Percentiles rank a stretch among this genome's conserved stretches.
phyloP scores from a whole-genome alignment of 2,797 vertebrate genomes.

The Sternotherus odoratus region DNA sequence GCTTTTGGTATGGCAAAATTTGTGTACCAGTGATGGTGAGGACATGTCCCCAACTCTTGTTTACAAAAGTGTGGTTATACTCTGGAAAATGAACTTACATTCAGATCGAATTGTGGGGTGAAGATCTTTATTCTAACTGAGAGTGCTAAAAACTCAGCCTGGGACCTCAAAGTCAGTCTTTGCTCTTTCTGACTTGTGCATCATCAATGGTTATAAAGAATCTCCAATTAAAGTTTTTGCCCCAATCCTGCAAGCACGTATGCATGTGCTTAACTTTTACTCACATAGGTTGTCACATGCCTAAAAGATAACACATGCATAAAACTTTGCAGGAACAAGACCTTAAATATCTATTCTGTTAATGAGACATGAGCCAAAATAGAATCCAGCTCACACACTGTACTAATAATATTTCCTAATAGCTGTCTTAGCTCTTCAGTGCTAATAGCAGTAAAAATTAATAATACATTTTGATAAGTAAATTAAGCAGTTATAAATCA shows the following conservation, averaged over 20 bases:
- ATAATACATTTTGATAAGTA: background rate
- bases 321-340: background rate
- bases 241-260: background rate
- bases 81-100: background rate
- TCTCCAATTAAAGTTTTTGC: background rate
- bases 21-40: background rate
- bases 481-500: slow-evolving; percentile 10
- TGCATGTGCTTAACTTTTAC: background rate
- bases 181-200: background rate
- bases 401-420: background rate
- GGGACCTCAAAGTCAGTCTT: background rate
- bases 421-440: background rate
- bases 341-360: background rate
- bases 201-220: background rate
- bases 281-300: background rate
- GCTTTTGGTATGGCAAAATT: background rate
- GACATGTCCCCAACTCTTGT: background rate
- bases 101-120: background rate
- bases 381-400: background rate
- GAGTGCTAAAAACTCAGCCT: background rate
- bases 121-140: background rate
- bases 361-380: background rate
- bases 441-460: background rate
- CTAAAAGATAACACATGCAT: background rate
- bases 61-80: background rate